Base-by-base conservation (phyloP, 2,888 invertebrate species). In the Sisyra nigra region DNA sequence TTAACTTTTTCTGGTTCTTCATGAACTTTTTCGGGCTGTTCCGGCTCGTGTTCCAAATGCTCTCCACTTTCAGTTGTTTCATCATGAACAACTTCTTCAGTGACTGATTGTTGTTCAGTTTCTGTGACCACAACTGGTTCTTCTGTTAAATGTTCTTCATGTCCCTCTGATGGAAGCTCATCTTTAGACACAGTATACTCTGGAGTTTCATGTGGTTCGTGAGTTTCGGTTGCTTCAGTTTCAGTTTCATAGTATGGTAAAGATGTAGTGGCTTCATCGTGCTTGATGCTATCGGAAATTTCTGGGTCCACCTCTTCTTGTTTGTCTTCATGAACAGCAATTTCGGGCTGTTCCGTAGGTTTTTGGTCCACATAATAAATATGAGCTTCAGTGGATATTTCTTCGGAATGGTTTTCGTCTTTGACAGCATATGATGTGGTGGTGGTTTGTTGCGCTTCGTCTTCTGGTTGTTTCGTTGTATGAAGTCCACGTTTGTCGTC, bases 51-150 rank as follows among this genome's bases (percentile, higher is more conserved):
- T 38, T 38, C 41, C 34, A 40, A 36, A 34, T 37, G 37, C 33
- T 40, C 18, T 29, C 45, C 36, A 44, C 60, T 63, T 44, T 54
- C 40, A 15, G 13, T 31, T 32, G 32, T 32, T 8, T 9, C 31
- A 9, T 8, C 8, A 9, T 30, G 8, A 32, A 4, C 32, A 11
- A 11, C 11, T 11, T 3, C 32, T 19, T n/a, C n/a, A n/a, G n/a
- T n/a, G n/a, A n/a, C n/a, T n/a, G n/a, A n/a, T n/a, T n/a, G n/a
- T n/a, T n/a, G n/a, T n/a, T n/a, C n/a, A n/a, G n/a, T n/a, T n/a
- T n/a, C n/a, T n/a, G n/a, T n/a, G n/a, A n/a, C n/a, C n/a, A n/a
- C n/a, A n/a, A n/a, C n/a, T n/a, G n/a, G n/a, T n/a, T n/a, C n/a
- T n/a, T n/a, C n/a, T n/a, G n/a, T n/a, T n/a, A n/a, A n/a, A n/a